These are phyloP conservation scores for Microtus californicus DNA, from an alignment of 2,797 vertebrate species.

Conservation along the genomic window DNA sequence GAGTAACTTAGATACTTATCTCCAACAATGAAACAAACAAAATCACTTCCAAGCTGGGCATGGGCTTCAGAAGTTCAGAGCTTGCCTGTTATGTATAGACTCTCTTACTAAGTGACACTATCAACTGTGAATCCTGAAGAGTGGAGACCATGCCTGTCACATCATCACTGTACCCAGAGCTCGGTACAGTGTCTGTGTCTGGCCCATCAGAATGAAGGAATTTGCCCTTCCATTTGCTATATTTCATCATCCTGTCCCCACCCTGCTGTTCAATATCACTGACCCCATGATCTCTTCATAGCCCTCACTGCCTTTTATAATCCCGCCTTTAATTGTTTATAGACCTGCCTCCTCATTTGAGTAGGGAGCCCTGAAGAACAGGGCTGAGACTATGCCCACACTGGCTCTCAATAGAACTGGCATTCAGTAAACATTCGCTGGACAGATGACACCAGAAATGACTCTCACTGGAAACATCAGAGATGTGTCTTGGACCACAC, in stretches of 20 bases:
- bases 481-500: background rate
- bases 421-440: background rate
- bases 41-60: background rate
- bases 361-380: background rate
- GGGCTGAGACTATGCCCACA: background rate
- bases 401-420: background rate
- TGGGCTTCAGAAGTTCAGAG: too few relatives aligned
- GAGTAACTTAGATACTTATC: background rate
- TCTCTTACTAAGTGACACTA: background rate
- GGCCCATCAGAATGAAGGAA: background rate
- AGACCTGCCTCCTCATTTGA: background rate
- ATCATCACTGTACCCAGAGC: background rate
- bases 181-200: background rate
- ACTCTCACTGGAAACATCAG: background rate
- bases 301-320: slow-evolving; percentile 5
- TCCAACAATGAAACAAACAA: background rate
- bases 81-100: background rate
- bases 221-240: background rate
- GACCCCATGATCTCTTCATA: background rate
- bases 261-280: background rate
- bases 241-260: background rate
- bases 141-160: background rate
- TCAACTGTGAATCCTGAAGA: background rate
- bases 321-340: background rate
- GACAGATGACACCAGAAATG: background rate